These are phyloP conservation scores for Oriolus oriolus DNA, from an alignment of 2,113 vertebrate species.

Conservation along the genomic window DNA sequence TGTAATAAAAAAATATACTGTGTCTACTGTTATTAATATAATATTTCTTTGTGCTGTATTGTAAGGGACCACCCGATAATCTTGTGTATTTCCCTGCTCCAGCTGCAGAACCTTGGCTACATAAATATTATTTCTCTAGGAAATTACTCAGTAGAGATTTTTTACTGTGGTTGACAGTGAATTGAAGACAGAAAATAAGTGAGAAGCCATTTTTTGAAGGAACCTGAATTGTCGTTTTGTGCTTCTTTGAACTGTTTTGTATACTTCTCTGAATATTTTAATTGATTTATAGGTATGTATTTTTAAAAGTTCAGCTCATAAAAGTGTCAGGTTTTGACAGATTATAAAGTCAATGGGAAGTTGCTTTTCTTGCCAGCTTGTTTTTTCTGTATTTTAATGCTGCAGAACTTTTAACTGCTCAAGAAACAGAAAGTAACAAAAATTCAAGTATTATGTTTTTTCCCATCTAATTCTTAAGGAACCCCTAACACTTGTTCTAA, in stretches of 20 bases:
- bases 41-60: conserved; percentile 2
- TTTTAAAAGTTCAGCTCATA: conserved; percentile 22
- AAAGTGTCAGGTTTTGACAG: conserved; percentile 8
- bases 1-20: not conserved
- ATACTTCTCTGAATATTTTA: conserved; percentile 23
- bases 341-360: not conserved
- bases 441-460: not conserved
- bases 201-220: conserved; percentile 26
- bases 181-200: not conserved
- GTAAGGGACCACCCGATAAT: not conserved
- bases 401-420: not conserved
- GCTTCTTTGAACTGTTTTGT: conserved; percentile 29
- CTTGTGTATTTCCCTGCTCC: not conserved
- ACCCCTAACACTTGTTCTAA: not conserved
- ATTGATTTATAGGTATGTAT: not conserved
- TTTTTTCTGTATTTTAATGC: conserved; percentile 31
- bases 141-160: conserved; percentile 27
- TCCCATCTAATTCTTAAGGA: not conserved
- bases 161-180: conserved; percentile 6
- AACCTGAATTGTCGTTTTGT: not conserved
- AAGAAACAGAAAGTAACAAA: not conserved
- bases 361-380: conserved; percentile 9
- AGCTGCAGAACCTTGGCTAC: not conserved
- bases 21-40: not conserved
- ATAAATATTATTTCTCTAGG: not conserved